Evolutionary conservation across 2,113 vertebrate genomes (phyloP).

Genomic region (Thamnophis sirtalis): DNA sequence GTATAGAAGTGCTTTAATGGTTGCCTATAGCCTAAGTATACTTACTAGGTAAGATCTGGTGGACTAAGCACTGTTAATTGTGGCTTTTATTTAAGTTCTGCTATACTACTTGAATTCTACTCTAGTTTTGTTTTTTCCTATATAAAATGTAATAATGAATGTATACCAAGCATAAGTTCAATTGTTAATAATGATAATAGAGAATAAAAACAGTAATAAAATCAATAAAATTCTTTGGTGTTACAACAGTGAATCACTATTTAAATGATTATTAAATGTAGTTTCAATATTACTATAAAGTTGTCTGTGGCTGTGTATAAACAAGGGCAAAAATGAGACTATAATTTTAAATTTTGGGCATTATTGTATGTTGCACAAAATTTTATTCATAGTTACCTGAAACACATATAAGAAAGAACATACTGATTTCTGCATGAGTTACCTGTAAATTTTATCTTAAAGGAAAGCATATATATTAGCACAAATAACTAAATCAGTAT

Average conservation of each 20-base stretch:
- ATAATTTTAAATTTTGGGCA: not conserved
- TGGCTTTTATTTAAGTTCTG: not conserved
- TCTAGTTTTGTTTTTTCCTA: not conserved
- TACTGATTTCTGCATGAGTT: not conserved
- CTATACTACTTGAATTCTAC: not conserved
- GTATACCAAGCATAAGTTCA: not conserved
- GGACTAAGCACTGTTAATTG: not conserved
- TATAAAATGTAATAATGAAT: not conserved
- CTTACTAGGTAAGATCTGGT: not conserved
- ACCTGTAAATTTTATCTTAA: not conserved
- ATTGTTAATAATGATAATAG: not conserved
- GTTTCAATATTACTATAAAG: not conserved
- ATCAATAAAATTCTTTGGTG: not conserved
- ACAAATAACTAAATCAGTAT: not conserved
- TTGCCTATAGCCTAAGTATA: not conserved
- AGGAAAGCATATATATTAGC: not conserved
- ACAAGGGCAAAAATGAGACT: not conserved
- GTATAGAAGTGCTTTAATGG: not conserved
- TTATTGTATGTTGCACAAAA: not conserved
- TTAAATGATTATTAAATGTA: not conserved
- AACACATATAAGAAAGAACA: not conserved
- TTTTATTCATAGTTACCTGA: not conserved
- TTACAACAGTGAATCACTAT: not conserved
- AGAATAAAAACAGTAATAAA: not conserved
- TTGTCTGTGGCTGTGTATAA: not conserved